These are phyloP conservation scores for Tuta absoluta DNA, from an alignment of 2,888 invertebrate genomes.

Conservation along the genomic window DNA sequence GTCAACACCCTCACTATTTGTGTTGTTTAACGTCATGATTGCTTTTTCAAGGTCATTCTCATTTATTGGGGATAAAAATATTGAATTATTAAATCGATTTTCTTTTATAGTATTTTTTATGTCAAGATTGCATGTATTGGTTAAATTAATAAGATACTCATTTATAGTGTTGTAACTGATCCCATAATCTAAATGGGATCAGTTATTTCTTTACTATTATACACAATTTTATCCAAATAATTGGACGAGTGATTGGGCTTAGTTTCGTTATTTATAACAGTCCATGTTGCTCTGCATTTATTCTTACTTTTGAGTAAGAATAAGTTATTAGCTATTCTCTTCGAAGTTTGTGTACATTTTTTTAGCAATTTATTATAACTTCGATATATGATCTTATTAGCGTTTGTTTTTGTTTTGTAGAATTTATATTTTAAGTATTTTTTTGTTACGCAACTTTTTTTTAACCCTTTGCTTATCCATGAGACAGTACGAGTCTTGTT, in stretches of 20 bases:
- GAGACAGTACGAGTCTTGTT: no score
- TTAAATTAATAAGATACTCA: neutral
- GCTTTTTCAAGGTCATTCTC: neutral
- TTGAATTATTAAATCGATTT: neutral
- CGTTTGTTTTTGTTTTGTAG: neutral
- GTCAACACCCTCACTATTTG: neutral
- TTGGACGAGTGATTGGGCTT: no score
- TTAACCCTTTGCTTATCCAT: neutral
- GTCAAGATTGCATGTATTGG: neutral
- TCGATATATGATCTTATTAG: neutral
- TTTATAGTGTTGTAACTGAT: no score
- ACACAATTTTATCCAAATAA: no score
- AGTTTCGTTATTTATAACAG: no score
- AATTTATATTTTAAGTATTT: neutral
- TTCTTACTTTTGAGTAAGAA: neutral
- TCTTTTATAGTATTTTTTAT: neutral
- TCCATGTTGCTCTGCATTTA: constrained; percentile 7
- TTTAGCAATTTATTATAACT: neutral
- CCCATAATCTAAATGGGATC: neutral
- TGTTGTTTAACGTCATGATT: neutral
- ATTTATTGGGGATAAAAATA: neutral
- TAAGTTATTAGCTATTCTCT: neutral
- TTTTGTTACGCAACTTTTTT: neutral
- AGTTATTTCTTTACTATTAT: no score
- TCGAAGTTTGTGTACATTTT: neutral